Evolutionary conservation across 2,797 vertebrate genomes (phyloP).

Genomic region (Scarus forsteni): DNA sequence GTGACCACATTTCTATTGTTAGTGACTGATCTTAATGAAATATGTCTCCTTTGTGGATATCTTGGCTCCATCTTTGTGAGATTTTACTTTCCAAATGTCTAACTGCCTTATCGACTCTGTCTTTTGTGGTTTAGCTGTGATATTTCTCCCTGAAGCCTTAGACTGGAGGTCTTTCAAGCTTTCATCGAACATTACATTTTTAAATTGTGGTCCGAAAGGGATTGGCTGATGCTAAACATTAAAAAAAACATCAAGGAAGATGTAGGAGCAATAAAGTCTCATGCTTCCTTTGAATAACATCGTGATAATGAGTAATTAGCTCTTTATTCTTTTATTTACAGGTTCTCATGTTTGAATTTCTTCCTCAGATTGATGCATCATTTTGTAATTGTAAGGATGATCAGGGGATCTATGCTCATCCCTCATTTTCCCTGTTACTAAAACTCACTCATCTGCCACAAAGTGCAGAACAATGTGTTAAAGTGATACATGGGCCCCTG

Average conservation of each 20-base stretch:
- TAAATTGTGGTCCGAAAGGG: background rate
- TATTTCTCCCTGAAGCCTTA: background rate
- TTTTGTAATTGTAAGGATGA: no score
- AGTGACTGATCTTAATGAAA: background rate
- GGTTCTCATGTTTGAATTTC: no score
- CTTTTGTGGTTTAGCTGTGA: background rate
- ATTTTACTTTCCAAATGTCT: background rate
- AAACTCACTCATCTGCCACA: no score
- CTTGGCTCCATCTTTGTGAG: background rate
- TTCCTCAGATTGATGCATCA: no score
- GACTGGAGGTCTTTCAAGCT: background rate
- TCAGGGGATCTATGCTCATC: no score
- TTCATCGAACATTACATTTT: background rate
- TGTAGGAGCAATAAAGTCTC: no score
- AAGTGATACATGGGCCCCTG: no score
- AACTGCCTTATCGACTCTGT: background rate
- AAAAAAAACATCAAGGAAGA: background rate
- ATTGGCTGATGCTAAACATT: background rate
- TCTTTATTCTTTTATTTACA: no score
- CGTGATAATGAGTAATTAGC: no score
- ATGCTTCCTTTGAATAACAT: no score
- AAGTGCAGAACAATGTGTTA: no score
- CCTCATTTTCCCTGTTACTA: no score
- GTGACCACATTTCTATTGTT: constrained; percentile 5
- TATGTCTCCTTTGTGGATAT: background rate